Conservation (phyloP, 1,140 invertebrate species). For the Bemisia tabaci region DNA sequence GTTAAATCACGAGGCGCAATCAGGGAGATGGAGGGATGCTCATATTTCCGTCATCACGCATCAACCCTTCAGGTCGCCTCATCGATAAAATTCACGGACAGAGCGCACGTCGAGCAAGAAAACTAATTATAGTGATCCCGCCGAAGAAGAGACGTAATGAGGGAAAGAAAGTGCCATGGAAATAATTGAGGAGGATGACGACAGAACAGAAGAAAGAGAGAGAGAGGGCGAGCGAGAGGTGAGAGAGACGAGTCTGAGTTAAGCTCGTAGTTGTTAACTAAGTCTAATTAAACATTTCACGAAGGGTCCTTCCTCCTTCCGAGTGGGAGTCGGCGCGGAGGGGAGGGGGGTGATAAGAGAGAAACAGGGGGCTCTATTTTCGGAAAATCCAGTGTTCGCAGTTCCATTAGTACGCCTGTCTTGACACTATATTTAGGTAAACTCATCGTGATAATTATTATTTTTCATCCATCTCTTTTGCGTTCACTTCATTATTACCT, state of each 20-base stretch:
- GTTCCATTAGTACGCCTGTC: neutral
- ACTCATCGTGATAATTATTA: neutral
- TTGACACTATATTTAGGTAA: neutral
- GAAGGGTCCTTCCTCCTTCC: neutral
- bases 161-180: no score
- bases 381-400: neutral
- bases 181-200: neutral
- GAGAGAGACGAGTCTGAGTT: neutral
- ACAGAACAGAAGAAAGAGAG: neutral
- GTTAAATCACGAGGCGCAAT: no score
- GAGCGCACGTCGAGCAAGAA: no score
- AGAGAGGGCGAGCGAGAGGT: neutral
- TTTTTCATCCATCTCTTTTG: neutral
- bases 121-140: no score
- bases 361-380: neutral
- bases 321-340: neutral
- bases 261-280: neutral
- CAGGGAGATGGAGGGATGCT: no score
- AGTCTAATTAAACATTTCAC: neutral
- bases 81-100: no score
- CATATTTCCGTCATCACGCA: no score
- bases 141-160: no score
- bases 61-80: no score
- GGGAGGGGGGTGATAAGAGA: neutral
- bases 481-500: neutral